phyloP scores from a whole-genome alignment of 2,888 invertebrate species.

The Nasonia oneida region DNA sequence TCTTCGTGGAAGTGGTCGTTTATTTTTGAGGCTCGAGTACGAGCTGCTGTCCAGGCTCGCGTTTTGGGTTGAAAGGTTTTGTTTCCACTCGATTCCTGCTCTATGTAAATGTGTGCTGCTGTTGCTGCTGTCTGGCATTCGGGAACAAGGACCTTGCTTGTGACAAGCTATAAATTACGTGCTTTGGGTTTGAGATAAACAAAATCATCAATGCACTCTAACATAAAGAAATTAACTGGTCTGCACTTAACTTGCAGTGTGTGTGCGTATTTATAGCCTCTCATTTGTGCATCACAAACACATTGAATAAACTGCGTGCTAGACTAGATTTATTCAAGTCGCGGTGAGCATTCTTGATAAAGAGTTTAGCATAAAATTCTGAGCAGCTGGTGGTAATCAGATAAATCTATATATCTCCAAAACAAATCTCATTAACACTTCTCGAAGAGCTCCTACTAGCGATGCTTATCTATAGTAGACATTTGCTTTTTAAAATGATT shows the following conservation, averaged over 20 bases:
- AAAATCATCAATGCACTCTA: conserved; percentile 2
- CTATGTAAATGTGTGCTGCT: neutral
- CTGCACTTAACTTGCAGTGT: neutral
- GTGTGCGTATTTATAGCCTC: neutral
- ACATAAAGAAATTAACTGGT: conserved; percentile 12
- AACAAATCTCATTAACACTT: neutral
- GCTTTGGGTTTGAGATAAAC: conserved; percentile 1
- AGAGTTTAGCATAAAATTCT: neutral
- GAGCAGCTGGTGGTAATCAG: neutral
- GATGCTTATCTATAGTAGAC: neutral
- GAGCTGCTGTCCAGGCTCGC: neutral
- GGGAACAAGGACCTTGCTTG: conserved; percentile 2
- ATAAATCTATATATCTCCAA: neutral
- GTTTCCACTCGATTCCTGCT: neutral
- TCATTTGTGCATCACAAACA: neutral
- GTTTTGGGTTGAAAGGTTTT: neutral
- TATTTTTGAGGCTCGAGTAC: neutral
- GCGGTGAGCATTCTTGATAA: neutral
- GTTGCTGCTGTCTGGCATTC: neutral
- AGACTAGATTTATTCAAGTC: neutral
- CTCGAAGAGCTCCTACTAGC: neutral
- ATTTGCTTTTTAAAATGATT: neutral
- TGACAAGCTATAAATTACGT: neutral
- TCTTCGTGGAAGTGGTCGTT: neutral
- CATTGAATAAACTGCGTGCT: neutral